Evolutionary conservation across 2,113 vertebrate genomes (phyloP).

Genomic region (Acanthochromis polyacanthus): DNA sequence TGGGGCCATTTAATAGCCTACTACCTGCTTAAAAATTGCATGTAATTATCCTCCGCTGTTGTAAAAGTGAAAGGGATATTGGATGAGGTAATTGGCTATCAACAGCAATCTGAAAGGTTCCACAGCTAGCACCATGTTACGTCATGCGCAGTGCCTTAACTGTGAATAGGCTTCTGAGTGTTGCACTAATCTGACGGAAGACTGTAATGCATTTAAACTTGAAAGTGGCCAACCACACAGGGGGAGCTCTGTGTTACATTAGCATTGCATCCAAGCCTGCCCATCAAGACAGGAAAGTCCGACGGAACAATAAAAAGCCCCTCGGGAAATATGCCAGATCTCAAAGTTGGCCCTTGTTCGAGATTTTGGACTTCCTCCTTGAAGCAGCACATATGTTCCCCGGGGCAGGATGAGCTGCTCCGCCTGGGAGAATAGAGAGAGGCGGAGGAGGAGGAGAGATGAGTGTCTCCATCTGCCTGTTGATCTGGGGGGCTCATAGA

Average conservation of each 20-base stretch:
- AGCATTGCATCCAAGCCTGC: constrained; percentile 44
- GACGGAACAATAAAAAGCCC: constrained; percentile 65
- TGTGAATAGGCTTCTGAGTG: background rate
- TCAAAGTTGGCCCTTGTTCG: constrained; percentile 61
- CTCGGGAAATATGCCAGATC: constrained; percentile 65
- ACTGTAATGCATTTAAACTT: constrained; percentile 9
- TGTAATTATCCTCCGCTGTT: constrained; percentile 50
- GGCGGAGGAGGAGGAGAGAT: constrained; percentile 43
- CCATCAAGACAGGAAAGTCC: constrained; percentile 60
- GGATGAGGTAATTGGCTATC: constrained; percentile 60
- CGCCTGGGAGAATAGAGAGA: constrained; percentile 64
- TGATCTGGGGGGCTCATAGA: constrained; percentile 69
- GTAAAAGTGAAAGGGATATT: constrained; percentile 52
- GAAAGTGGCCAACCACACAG: constrained; percentile 17
- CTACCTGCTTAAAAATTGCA: constrained; percentile 52
- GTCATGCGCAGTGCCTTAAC: constrained; percentile 13
- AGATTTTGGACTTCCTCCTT: constrained; percentile 60
- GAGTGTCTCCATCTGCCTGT: constrained; percentile 78
- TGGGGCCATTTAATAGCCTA: constrained; percentile 46
- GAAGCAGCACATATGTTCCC: constrained; percentile 77
- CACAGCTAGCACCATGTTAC: constrained; percentile 18
- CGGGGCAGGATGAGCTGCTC: constrained; percentile 64
- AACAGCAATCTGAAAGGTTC: constrained; percentile 32
- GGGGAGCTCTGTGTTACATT: constrained; percentile 11
- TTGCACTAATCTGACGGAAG: constrained; percentile 12